Evolutionary conservation across 92 coral and sea anemone genomes (phyloP), one percentile per base, ranked within the genome.

Genomic region (Porites cylindrica): DNA sequence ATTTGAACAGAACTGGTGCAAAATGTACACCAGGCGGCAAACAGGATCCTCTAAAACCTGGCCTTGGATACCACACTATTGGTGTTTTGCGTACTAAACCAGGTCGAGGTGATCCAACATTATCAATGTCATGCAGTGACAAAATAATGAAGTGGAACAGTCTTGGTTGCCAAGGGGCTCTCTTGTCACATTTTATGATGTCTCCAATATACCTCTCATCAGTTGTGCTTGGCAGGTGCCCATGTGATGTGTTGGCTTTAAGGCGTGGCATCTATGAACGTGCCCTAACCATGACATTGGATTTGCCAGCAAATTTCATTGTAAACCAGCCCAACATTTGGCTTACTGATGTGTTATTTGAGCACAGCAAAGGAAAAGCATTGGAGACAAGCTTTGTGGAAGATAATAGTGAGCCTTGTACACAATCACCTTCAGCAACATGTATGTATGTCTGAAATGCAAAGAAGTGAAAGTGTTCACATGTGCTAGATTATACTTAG

Each of bases 81-180:
- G 98, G 98, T 13, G 92, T 86, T 56, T 86, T 97, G 69, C 92
- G 99, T 52, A 97, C 98, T 16, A 97, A 97, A 73, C 99, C 99
- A 29, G 99, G 99, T 50, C 93, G 99, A 26, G 99, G 99, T 78
- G 98, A 97, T 81, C 95, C 96, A 3, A 97, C 99, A 13, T 80
- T 97, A 21, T 97, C 98, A 66, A 97, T 97, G 99, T 97, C 99
- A 0, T 97, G 99, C 70, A 97, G 99, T 78, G 99, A 97, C 88
- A 97, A 97, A 76, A 90, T 97, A 63, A 82, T 97, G 94, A 97
- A 97, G 69, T 97, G 99, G 99, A 92, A 91, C 88, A 86, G 95
- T 54, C 93, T 96, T 77, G 99, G 99, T 71, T 91, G 93, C 72
- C 99, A 97, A 66, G 99, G 99, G 21, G 99, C 98, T 4, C 79